A percentile compares a stretch with the other conserved stretches of the same genome.
Evolutionary conservation across 2,113 vertebrate genomes (phyloP).

Genomic region (Natator depressus): DNA sequence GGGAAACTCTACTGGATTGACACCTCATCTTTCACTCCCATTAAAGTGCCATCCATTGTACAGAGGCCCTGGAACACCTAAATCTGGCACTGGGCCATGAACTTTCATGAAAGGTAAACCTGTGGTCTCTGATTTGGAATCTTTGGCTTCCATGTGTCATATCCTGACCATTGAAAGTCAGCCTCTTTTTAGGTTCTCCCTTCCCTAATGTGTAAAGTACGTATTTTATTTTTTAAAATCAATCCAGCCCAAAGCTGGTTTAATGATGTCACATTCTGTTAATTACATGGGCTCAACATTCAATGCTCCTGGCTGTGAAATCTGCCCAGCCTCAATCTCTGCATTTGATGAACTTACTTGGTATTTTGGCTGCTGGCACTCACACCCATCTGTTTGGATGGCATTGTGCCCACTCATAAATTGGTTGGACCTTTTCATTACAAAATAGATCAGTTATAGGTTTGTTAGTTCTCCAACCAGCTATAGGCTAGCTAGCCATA

Average conservation of each 20-base stretch:
- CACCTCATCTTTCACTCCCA: background rate
- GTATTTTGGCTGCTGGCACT: slow-evolving; percentile 54
- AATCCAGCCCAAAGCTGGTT: slow-evolving; percentile 54
- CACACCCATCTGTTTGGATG: slow-evolving; percentile 66
- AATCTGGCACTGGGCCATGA: background rate
- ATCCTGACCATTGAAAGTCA: background rate
- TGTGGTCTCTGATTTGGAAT: background rate
- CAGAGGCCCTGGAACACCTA: background rate
- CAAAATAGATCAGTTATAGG: slow-evolving; percentile 44
- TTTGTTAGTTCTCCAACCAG: slow-evolving; percentile 47
- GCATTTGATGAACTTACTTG: slow-evolving; percentile 61
- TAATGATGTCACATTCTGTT: slow-evolving; percentile 64
- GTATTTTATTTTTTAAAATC: slow-evolving; percentile 60
- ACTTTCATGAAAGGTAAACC: slow-evolving; percentile 4
- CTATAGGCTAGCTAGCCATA: background rate
- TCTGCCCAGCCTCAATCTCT: slow-evolving; percentile 56
- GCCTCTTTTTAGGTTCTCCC: slow-evolving; percentile 16
- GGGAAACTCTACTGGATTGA: background rate
- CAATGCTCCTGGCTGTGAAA: slow-evolving; percentile 58
- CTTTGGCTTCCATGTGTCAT: slow-evolving; percentile 29
- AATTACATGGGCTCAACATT: slow-evolving; percentile 53
- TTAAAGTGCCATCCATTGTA: background rate
- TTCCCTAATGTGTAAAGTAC: background rate
- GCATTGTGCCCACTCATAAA: slow-evolving; percentile 60
- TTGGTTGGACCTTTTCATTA: slow-evolving; percentile 67